Evolutionary conservation across 2,797 vertebrate genomes (phyloP).

Genomic region (Synaphobranchus kaupii): DNA sequence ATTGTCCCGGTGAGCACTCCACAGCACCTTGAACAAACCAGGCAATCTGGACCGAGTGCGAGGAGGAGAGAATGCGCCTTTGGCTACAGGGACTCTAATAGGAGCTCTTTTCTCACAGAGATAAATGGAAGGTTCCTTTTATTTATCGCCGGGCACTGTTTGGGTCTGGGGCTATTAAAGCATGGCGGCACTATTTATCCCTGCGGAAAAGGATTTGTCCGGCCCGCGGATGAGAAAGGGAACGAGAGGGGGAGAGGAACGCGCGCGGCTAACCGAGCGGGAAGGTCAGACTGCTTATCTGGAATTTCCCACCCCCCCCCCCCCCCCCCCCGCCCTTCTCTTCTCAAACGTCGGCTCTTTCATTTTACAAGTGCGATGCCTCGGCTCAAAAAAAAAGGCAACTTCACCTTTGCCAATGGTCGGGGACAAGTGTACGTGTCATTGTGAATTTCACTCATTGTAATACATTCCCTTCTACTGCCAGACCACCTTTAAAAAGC

Average conservation of each 20-base stretch:
- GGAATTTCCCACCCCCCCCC: conserved; percentile 54
- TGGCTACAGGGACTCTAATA: conserved; percentile 94
- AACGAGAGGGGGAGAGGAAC: conserved; percentile 55
- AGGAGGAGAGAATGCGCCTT: conserved; percentile 86
- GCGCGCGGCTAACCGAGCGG: conserved; percentile 69
- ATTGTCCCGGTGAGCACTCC: conserved; percentile 97
- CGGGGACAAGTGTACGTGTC: conserved; percentile 3
- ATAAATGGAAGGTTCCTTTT: conserved; percentile 91
- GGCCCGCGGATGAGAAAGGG: conserved; percentile 74
- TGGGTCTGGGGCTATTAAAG: conserved; percentile 87
- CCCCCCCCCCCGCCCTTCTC: too few species aligned
- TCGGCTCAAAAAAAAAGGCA: background rate
- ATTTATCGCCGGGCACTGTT: conserved; percentile 87
- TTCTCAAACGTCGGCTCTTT: conserved; percentile 53
- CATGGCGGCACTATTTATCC: conserved; percentile 84
- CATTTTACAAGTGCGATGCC: background rate
- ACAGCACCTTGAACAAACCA: conserved; percentile 98
- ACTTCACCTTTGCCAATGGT: background rate
- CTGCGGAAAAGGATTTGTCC: conserved; percentile 74
- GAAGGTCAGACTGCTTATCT: conserved; percentile 81
- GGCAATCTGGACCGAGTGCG: conserved; percentile 92
- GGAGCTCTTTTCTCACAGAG: conserved; percentile 85
- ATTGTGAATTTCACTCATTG: background rate
- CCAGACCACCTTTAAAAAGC: background rate
- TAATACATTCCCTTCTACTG: background rate